These are phyloP conservation scores for Helogale parvula DNA, from an alignment of 2,113 vertebrate genomes.

Conservation along the genomic window DNA sequence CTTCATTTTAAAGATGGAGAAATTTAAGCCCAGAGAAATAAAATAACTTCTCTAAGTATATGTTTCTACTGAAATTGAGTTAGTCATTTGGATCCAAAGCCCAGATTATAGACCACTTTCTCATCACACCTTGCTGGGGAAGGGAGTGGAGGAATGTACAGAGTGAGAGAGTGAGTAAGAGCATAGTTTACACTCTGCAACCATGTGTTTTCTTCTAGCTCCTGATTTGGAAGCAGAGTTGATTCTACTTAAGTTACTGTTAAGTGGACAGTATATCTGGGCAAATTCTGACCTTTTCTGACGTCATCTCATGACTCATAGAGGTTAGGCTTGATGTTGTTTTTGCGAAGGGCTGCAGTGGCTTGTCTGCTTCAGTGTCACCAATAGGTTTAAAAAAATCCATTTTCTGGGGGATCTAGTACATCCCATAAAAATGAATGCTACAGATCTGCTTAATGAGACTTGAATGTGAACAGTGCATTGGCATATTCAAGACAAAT, in stretches of 20 bases:
- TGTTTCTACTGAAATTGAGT: not conserved
- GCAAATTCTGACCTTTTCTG: not conserved
- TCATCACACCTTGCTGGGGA: not conserved
- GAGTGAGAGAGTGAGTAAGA: not conserved
- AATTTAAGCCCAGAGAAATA: not conserved
- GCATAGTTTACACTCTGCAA: not conserved
- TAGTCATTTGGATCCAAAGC: not conserved
- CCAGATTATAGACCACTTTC: not conserved
- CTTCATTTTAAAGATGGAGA: not conserved
- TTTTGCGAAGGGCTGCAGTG: not conserved
- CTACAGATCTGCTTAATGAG: slow-evolving; percentile 49
- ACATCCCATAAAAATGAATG: not conserved
- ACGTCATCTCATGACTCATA: not conserved
- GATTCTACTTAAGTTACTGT: not conserved
- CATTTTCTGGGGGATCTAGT: not conserved
- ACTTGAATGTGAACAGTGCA: slow-evolving; percentile 45
- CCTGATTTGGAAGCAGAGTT: not conserved
- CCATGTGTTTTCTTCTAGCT: not conserved
- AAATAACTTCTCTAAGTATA: not conserved
- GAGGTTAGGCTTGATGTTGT: not conserved
- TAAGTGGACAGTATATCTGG: not conserved
- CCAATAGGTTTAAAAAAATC: not conserved
- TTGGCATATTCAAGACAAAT: slow-evolving; percentile 64
- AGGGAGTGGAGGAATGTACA: not conserved
- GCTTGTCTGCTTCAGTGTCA: not conserved